Base-by-base conservation (phyloP, 2,113 vertebrate species). In the Cyprinodon tularosa region DNA sequence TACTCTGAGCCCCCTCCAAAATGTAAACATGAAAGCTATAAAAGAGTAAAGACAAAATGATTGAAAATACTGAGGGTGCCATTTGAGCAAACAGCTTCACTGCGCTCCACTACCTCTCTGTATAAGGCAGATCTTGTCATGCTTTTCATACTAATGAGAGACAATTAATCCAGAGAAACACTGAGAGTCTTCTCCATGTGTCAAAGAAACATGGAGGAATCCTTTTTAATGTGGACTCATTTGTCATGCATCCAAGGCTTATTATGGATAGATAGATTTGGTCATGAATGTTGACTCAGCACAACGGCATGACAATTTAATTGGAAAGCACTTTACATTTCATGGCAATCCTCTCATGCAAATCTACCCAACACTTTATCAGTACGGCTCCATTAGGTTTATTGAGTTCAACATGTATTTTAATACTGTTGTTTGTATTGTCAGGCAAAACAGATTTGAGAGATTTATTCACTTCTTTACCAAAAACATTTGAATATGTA, bases 281-380 rank as follows among this genome's bases (percentile, higher is more conserved):
- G 86, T 84, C 88, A 81, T 79, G 81, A 88, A 77, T 87, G 91
- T 83, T 86, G 92, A 92, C 89, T 91, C 90, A 89, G 90, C 87
- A 74, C 76, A 81, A 53, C 3, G 1, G 64, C 57, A 65, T 72
- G 76, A 83, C 72, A 77, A 76, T 83, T 83, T 85, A 87, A 86
- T 85, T 88, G 66, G 78, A 63, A 76, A 73, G 66, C 48, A 12
- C 38, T 71, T 69, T 68, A 78, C 60, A 65, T 68, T 66, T 42
- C 39, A 74, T 42, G 69, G 48, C 66, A 68, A 64, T 48, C 59
- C 40, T 36, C 57, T 76, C 63, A 50, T 68, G 50, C 70, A 42
- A 38, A 44, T 65, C 63, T 67, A 61, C 62, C 64, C 48, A 9
- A 10, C 69, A 61, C 71, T 20, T 67, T 64, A 77, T 45, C 72